Evolutionary conservation across 2,113 vertebrate genomes (phyloP), one percentile per base, ranked within the genome.

Genomic region (Paraplagusia blochii): DNA sequence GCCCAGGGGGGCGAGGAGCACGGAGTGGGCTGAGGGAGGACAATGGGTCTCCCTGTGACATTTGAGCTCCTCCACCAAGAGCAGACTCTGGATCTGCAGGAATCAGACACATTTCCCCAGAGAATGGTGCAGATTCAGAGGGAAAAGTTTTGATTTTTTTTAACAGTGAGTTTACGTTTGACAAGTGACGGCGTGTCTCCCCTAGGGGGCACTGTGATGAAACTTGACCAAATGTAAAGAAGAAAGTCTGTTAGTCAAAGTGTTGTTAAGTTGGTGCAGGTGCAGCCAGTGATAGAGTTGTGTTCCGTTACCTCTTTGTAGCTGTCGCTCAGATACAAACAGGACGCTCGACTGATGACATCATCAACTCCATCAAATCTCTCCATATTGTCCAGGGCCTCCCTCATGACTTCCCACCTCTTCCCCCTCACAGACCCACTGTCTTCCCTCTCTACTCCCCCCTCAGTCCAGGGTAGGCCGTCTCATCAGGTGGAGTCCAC

Each of bases 271-370:
- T 29, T 6, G 22, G 22, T 29, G 22, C 22, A 29, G 22, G 22
- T 29, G 22, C 22, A 29, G 22, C 22, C 22, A 4, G 22, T 29
- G 22, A 29, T 29, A 29, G 6, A 29, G 22, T 6, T 29, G 35
- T 49, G 10, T 33, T 33, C 44, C 16, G 90, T 94, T 95, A 97
- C 95, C 94, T 95, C 93, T 87, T 92, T 96, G 86, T 94, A 95
- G 91, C 89, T 88, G 43, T 92, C 93, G 71, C 81, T 88, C 47
- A 84, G 62, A 70, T 89, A 86, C n/a, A 91, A 80, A 39, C 53
- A 55, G 57, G 89, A 91, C 45, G 89, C 88, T 86, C 91, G 89
- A 69, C 86, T 33, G 84, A 89, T 93, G 91, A 94, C 71, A 69
- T 92, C 90, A 88, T 92, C 89, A 88, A 90, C 89, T 81, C 87